Percentiles rank a stretch among this genome's conserved stretches.
Evolutionary conservation across 2,113 vertebrate genomes (phyloP).

Genomic region (Haplochromis burtoni): DNA sequence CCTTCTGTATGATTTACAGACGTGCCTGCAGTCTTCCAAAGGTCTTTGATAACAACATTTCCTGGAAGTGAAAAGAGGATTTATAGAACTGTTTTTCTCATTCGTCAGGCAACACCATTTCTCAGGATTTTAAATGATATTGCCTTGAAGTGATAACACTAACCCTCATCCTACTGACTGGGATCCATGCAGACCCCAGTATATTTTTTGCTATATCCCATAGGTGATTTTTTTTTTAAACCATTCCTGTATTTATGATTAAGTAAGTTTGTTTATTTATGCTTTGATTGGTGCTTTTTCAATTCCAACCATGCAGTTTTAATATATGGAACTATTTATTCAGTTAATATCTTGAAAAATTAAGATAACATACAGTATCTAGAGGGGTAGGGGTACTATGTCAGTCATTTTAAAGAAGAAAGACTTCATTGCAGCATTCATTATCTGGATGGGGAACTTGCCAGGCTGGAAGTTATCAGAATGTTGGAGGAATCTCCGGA

Average conservation of each 20-base stretch:
- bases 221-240: neutral
- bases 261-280: neutral
- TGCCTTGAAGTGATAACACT: conserved; percentile 37
- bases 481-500: neutral
- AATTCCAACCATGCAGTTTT: neutral
- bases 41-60: conserved; percentile 42
- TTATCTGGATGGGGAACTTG: neutral
- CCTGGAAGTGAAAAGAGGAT: conserved; percentile 47
- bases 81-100: conserved; percentile 17
- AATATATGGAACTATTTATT: neutral
- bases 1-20: conserved; percentile 43
- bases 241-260: neutral
- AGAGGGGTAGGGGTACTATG: neutral
- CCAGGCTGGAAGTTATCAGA: neutral
- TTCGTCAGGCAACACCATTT: conserved; percentile 2
- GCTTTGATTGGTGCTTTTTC: neutral
- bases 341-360: neutral
- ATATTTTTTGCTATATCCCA: neutral
- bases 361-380: neutral
- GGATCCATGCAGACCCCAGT: neutral
- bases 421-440: neutral
- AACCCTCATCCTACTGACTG: neutral
- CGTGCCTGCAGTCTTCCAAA: conserved; percentile 25
- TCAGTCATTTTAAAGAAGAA: neutral
- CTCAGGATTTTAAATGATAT: conserved; percentile 41